Base-by-base conservation (phyloP, 64 coral and sea anemone genomes). In the Platygyra sinensis region DNA sequence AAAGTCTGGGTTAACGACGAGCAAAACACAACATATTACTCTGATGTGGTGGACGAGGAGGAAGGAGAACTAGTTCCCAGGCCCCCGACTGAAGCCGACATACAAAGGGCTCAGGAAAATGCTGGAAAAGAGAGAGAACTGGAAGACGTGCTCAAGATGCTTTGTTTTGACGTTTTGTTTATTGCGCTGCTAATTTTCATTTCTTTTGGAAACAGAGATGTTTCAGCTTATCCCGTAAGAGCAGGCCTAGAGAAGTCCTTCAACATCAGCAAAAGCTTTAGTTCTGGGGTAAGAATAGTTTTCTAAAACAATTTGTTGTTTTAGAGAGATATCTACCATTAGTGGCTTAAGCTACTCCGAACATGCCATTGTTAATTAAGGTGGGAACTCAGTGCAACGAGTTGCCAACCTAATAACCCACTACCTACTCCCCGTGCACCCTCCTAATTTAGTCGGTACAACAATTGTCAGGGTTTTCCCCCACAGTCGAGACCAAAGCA, bases 1-100 rank as follows among this genome's bases (percentile, higher is more conserved):
- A 94, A 94, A 76, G 80, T 89, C n/a, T 94, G 92, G 92, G 57
- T 82, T 0, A 94, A 89, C 13, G 80, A 94, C 0, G 87, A 89
- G 50, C 51, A 91, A 60, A 59, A 89, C 27, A 76, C 78, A 52
- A 81, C 75, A 20, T 93, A 93, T 81, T 93, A 83, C 30, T 57
- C 74, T 4, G 86, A 93, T 77, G 78, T 89, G n/a, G 72, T 89
- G 18, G 92, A 82, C 25, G 72, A 72, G 59, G 36, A 74, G 15
- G 72, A 60, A 16, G 16, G 6, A 12, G 50, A 80, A 15, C 30
- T 54, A 67, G 59, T 91, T 83, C 92, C 92, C 67, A 71, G 55
- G 30, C 86, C 92, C 30, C 92, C 92, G 11, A 80, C 30, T 2
- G 33, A 33, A 39, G 64, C 83, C 13, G 86, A 93, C 25, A 74